Percentiles rank a stretch among this genome's conserved stretches.
phyloP scores from a whole-genome alignment of 2,888 invertebrate genomes.

The Neoascia interrupta region DNA sequence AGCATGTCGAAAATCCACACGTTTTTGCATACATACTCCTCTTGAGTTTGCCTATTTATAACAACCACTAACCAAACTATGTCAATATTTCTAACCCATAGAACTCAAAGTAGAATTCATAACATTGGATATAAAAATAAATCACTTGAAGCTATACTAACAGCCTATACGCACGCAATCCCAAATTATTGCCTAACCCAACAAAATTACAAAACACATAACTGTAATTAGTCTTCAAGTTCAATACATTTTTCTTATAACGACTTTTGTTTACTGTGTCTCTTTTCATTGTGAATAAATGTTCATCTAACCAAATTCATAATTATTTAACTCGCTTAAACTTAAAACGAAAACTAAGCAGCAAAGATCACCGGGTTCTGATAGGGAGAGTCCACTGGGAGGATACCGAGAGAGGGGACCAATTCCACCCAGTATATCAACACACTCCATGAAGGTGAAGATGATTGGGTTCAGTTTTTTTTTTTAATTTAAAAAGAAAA shows the following conservation, averaged over 20 bases:
- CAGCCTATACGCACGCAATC: conserved; percentile 51
- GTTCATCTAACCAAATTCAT: conserved; percentile 50
- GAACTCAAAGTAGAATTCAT: conserved; percentile 7
- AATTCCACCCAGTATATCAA: conserved; percentile 85
- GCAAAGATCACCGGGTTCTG: conserved; percentile 80
- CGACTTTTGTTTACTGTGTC: conserved; percentile 19
- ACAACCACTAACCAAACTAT: conserved; percentile 9
- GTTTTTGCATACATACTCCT: conserved; percentile 1
- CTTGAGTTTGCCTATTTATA: conserved; percentile 7
- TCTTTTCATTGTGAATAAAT: conserved; percentile 34
- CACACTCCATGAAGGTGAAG: conserved; percentile 86
- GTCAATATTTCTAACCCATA: conserved; percentile 5
- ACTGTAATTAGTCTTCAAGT: neutral
- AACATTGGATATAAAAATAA: neutral
- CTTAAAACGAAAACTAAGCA: conserved; percentile 67
- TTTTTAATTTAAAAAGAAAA: too few species aligned
- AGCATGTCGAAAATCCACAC: neutral
- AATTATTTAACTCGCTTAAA: conserved; percentile 55
- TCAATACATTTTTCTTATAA: conserved; percentile 19
- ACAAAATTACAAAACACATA: neutral
- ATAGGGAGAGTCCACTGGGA: conserved; percentile 80
- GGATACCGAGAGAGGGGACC: conserved; percentile 81
- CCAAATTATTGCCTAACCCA: conserved; percentile 18
- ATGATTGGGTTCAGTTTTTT: conserved; percentile 37
- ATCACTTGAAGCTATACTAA: conserved; percentile 17